Conservation (phyloP, 2,797 vertebrate genomes). For the Remorina albescens region DNA sequence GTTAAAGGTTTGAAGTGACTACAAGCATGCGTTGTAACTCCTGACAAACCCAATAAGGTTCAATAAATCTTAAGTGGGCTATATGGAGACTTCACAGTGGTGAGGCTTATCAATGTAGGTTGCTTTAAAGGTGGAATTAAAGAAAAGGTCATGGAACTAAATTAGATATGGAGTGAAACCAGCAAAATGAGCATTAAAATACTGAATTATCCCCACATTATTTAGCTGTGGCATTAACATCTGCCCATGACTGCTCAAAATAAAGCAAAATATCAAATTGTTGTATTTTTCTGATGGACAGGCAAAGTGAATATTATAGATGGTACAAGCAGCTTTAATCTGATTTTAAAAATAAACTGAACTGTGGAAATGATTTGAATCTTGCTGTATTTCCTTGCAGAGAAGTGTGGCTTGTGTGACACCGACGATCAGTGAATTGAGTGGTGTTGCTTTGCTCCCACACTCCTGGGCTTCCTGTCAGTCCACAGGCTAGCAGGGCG, state of each 20-base stretch:
- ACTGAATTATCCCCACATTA: too few species aligned
- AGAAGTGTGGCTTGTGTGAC: constrained; percentile 24
- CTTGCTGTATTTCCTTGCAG: background rate
- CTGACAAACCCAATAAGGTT: background rate
- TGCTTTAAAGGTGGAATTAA: background rate
- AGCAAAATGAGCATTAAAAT: background rate
- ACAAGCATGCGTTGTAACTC: background rate
- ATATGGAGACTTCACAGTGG: too few species aligned
- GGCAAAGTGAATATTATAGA: background rate
- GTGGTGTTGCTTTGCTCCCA: constrained; percentile 59
- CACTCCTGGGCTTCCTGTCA: constrained; percentile 51
- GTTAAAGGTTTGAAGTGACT: background rate
- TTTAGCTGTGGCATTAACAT: too few species aligned
- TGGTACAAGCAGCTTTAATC: background rate
- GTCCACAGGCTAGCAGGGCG: constrained; percentile 36
- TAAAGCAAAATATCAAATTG: too few species aligned
- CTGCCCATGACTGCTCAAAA: too few species aligned
- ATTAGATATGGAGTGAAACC: too few species aligned
- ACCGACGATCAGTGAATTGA: constrained; percentile 55
- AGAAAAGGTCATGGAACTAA: too few species aligned
- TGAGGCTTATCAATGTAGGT: background rate
- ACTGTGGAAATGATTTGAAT: background rate
- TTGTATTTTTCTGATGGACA: too few species aligned
- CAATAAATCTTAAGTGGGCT: background rate
- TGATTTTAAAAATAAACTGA: background rate